Evolutionary conservation across 2,888 invertebrate genomes (phyloP).

Genomic region (Stramonita haemastoma): DNA sequence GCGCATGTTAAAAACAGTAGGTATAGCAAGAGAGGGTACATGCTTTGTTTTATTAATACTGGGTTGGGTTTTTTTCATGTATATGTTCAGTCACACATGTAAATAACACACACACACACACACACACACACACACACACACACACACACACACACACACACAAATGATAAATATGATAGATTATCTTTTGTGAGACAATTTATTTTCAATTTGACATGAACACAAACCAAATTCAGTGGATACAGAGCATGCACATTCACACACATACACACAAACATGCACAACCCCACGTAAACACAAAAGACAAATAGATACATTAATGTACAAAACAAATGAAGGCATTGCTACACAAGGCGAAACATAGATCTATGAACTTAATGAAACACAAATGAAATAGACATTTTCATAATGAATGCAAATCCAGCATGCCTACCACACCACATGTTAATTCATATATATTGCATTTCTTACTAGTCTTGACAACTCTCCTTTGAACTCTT

Average conservation of each 20-base stretch:
- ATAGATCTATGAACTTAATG: not conserved
- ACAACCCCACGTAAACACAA: not conserved
- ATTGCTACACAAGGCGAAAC: not conserved
- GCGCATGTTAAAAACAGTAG: too few species aligned
- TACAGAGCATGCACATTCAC: not conserved
- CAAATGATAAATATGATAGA: not conserved
- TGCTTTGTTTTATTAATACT: too few species aligned
- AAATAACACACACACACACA: too few species aligned
- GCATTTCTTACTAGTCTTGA: not conserved
- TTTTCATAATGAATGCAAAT: not conserved
- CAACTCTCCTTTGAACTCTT: not conserved
- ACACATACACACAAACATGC: constrained; percentile 11
- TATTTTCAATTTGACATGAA: not conserved
- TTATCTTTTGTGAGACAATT: not conserved
- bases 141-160: not conserved
- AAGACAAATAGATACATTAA: too few species aligned
- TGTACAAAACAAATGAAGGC: not conserved
- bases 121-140: not conserved
- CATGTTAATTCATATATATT: not conserved
- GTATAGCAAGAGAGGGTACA: too few species aligned
- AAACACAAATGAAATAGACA: too few species aligned
- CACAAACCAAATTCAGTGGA: not conserved
- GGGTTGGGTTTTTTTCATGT: not conserved
- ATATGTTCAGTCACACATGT: too few species aligned
- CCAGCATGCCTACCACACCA: not conserved